Conservation (phyloP, 1,140 invertebrate genomes). For the Drosophila setifemur region DNA sequence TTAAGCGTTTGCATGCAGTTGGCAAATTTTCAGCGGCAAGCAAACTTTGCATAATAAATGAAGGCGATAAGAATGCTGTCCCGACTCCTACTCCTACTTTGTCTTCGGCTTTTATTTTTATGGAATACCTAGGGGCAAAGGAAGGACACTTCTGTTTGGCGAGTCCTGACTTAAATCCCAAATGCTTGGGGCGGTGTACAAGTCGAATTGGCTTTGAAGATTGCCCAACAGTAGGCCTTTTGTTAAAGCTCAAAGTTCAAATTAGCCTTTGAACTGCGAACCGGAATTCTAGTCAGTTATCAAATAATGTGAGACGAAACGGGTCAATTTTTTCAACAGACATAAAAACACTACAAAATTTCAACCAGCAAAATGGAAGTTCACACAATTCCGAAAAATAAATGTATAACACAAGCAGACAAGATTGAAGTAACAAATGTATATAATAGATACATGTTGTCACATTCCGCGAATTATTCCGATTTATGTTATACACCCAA, state of each 20-base stretch:
- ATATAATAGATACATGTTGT: neutral
- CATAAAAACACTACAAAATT: neutral
- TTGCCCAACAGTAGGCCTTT: conserved; percentile 4
- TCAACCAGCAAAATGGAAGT: conserved; percentile 12
- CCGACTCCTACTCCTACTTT: neutral
- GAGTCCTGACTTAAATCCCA: too few relatives aligned
- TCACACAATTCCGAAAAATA: neutral
- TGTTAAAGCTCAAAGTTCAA: conserved; percentile 14
- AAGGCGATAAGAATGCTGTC: conserved; percentile 49
- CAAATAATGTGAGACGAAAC: conserved; percentile 11
- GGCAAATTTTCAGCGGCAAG: conserved; percentile 42
- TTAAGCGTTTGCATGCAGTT: conserved; percentile 31
- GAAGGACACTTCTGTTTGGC: conserved; percentile 45
- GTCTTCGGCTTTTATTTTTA: conserved; percentile 36
- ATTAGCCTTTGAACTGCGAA: conserved; percentile 24
- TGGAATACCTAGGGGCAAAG: conserved; percentile 45
- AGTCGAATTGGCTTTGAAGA: conserved; percentile 36
- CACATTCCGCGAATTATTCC: neutral
- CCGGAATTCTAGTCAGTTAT: neutral
- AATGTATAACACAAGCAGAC: neutral
- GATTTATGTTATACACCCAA: neutral
- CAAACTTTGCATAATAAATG: conserved; percentile 72
- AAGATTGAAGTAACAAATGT: conserved; percentile 2
- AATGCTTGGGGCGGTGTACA: conserved; percentile 22
- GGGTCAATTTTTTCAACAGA: conserved; percentile 1